Conservation (phyloP, 2,888 invertebrate genomes). For the Melanargia galathea region DNA sequence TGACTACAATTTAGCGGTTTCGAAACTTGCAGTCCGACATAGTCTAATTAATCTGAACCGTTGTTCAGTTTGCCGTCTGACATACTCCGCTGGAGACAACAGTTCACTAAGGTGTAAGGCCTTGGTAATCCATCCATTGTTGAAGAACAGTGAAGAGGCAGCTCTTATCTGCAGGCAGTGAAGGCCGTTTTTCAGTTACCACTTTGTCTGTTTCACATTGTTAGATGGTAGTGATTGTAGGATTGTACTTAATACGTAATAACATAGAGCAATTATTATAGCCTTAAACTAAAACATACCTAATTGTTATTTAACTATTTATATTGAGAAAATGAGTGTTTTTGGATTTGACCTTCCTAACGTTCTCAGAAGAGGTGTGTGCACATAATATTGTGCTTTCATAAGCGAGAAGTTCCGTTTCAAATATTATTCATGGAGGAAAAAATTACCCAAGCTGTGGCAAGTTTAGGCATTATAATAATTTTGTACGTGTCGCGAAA, state of each 20-base stretch:
- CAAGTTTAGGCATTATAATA: too few relatives aligned
- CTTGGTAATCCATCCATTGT: conserved; percentile 8
- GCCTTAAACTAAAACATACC: not conserved
- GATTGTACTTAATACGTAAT: not conserved
- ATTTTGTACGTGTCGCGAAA: too few relatives aligned
- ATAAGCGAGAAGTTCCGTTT: too few relatives aligned
- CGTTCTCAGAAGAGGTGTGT: not conserved
- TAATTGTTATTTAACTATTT: too few relatives aligned
- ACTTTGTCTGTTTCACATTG: not conserved
- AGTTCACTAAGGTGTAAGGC: conserved; percentile 6
- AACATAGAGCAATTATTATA: too few relatives aligned
- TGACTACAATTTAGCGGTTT: not conserved
- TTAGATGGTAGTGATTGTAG: not conserved
- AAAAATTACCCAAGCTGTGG: too few relatives aligned
- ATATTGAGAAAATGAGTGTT: too few relatives aligned
- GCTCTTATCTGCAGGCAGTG: not conserved
- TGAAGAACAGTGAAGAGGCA: not conserved
- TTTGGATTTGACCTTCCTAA: not conserved
- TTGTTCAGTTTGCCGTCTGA: not conserved
- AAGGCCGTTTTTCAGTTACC: conserved; percentile 1
- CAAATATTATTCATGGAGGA: too few relatives aligned
- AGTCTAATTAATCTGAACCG: not conserved
- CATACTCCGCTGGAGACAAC: not conserved
- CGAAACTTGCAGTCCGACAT: conserved; percentile 1
- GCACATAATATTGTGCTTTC: too few relatives aligned